Evolutionary conservation across 2,888 invertebrate genomes (phyloP).

Genomic region (Oxystoma pomonae): DNA sequence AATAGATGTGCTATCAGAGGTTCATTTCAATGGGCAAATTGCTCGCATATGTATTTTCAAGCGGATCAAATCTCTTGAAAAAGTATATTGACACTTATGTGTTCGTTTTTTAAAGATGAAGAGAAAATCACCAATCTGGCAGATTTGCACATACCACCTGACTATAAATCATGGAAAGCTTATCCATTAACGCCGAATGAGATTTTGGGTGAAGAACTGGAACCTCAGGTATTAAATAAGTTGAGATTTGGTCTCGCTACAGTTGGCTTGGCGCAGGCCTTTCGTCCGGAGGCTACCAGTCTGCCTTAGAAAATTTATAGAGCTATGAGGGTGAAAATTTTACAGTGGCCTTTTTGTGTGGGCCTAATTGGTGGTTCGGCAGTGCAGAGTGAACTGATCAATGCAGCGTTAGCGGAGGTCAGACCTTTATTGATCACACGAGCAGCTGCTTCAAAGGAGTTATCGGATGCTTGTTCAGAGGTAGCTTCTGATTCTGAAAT

Average conservation of each 20-base stretch:
- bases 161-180: no score
- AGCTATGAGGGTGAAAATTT: slow-evolving; percentile 27
- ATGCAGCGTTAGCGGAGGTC: slow-evolving; percentile 23
- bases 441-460: slow-evolving; percentile 9
- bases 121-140: no score
- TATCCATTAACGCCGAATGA: slow-evolving; percentile 28
- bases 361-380: slow-evolving; percentile 24
- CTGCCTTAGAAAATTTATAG: slow-evolving; percentile 26
- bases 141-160: no score
- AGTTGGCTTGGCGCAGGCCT: slow-evolving; percentile 26
- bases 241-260: slow-evolving; percentile 30
- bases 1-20: no score
- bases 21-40: no score
- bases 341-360: slow-evolving; percentile 30
- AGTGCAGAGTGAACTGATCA: slow-evolving; percentile 23
- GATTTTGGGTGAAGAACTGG: no score
- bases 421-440: slow-evolving; percentile 23
- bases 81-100: no score
- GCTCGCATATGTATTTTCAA: no score
- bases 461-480: neutral
- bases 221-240: no score
- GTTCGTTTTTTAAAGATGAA: no score
- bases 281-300: slow-evolving; percentile 21
- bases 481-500: neutral
- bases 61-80: no score